Evolutionary conservation across 2,888 invertebrate genomes (phyloP), one percentile per base, ranked within the genome.

Genomic region (Eretmocerus hayati): DNA sequence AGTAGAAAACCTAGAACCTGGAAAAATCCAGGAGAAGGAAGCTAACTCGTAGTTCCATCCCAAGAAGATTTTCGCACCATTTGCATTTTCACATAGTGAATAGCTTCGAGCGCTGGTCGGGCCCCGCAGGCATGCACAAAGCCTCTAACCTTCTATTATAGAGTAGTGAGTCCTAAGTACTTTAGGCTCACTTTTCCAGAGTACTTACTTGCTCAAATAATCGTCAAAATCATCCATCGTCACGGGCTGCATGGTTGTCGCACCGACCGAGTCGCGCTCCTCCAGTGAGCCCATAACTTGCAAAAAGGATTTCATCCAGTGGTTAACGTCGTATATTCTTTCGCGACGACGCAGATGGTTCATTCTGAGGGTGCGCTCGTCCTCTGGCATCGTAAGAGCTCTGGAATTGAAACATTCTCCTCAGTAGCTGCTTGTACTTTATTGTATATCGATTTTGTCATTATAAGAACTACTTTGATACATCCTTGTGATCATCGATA

Each of bases 141-240:
- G 30, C 8, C 30, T 30, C 30, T 30, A 30, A 30, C 13, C 30
- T 30, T 30, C 8, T 30, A 30, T 30, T 31, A 39, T 31, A 26
- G 40, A 13, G n/a, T 15, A 20, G 30, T 44, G 33, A 37, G 20
- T 33, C 33, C 15, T 13, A 33, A 33, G 15, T 5, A 33, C 5
- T n/a, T n/a, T n/a, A n/a, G n/a, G n/a, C n/a, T n/a, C n/a, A n/a
- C n/a, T n/a, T n/a, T n/a, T n/a, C 26, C 26, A 9, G 6, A 11
- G 11, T 26, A 26, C 67, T 77, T 76, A 90, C 87, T 89, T 88
- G 54, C 87, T 81, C 47, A 91, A 75, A 65, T 90, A 90, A 69
- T 90, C 89, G 64, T 91, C 90, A 65, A 91, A 91, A 70, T 91
- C 90, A 61, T 91, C 90, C 62, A 90, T 81, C 5, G 89, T 88